Conservation (phyloP, 2,113 vertebrate genomes). For the Dermatemys mawii region DNA sequence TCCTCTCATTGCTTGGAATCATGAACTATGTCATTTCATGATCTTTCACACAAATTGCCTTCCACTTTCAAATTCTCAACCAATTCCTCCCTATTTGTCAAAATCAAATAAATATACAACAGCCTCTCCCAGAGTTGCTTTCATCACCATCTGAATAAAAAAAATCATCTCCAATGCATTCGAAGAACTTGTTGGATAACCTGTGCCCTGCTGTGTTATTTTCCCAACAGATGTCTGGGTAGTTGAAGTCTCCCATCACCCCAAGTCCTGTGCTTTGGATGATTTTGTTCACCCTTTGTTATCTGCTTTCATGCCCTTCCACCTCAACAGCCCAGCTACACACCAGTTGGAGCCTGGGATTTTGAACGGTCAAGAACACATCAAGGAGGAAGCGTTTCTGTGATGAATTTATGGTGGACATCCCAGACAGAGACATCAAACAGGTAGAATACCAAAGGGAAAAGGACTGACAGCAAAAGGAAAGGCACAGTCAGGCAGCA, state of each 20-base stretch:
- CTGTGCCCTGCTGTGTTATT: too few relatives aligned
- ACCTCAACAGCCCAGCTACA: background rate
- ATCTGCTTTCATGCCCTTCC: background rate
- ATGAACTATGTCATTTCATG: too few relatives aligned
- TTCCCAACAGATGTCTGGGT: too few relatives aligned
- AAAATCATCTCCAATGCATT: too few relatives aligned
- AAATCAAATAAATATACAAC: too few relatives aligned
- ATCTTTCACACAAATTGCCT: too few relatives aligned
- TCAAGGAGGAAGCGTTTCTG: background rate
- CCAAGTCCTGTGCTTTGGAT: background rate
- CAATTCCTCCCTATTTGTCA: too few relatives aligned
- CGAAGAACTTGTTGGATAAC: too few relatives aligned
- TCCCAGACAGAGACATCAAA: background rate
- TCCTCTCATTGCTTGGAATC: too few relatives aligned
- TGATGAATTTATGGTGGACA: background rate
- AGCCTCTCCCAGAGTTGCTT: too few relatives aligned
- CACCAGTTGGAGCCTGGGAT: background rate
- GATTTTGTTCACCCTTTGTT: background rate
- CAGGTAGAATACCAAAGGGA: background rate
- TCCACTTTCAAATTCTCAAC: too few relatives aligned
- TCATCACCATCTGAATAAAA: too few relatives aligned
- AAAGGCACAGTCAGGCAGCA: background rate
- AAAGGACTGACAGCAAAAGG: background rate
- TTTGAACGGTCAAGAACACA: background rate
- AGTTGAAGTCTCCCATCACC: background rate